Percentiles rank a stretch among this genome's conserved stretches.
Evolutionary conservation across 1,140 invertebrate species (phyloP).

Genomic region (Phthorimaea operculella): DNA sequence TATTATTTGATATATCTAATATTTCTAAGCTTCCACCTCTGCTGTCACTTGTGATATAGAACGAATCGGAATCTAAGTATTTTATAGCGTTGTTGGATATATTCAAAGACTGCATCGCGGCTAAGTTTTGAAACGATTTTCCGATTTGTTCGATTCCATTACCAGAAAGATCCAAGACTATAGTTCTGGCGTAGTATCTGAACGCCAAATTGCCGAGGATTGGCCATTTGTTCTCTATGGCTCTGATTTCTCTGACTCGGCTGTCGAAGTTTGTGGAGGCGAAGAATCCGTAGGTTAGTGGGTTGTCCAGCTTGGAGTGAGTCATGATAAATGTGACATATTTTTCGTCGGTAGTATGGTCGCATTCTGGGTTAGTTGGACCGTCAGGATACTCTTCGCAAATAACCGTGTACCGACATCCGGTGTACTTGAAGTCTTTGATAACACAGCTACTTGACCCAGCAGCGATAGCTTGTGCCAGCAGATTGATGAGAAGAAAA

Average conservation of each 20-base stretch:
- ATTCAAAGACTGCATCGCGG: slow-evolving; percentile 27
- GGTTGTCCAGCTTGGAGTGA: slow-evolving; percentile 14
- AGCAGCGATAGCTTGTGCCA: too few relatives aligned
- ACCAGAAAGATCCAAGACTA: slow-evolving; percentile 27
- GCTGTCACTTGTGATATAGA: slow-evolving; percentile 17
- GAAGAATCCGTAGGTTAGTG: slow-evolving; percentile 34
- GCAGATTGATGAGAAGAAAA: too few relatives aligned
- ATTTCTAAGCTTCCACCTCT: slow-evolving; percentile 16
- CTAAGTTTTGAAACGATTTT: slow-evolving; percentile 28
- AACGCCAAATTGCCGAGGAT: slow-evolving; percentile 25
- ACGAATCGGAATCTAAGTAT: slow-evolving; percentile 21
- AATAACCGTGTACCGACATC: slow-evolving; percentile 28
- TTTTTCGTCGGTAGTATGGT: slow-evolving; percentile 18
- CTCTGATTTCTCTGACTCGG: slow-evolving; percentile 32
- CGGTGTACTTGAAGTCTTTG: neutral
- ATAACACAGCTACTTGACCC: too few relatives aligned
- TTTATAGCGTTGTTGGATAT: slow-evolving; percentile 37
- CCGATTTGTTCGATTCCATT: slow-evolving; percentile 34
- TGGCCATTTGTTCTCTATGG: slow-evolving; percentile 27
- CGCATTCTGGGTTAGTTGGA: slow-evolving; percentile 16
- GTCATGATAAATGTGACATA: slow-evolving; percentile 37
- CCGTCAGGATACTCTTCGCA: slow-evolving; percentile 27
- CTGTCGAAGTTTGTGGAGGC: slow-evolving; percentile 49
- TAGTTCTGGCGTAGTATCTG: slow-evolving; percentile 34
- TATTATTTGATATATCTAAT: slow-evolving; percentile 18